phyloP scores from a whole-genome alignment of 2,797 vertebrate genomes.

The Enteromius viviparus region DNA sequence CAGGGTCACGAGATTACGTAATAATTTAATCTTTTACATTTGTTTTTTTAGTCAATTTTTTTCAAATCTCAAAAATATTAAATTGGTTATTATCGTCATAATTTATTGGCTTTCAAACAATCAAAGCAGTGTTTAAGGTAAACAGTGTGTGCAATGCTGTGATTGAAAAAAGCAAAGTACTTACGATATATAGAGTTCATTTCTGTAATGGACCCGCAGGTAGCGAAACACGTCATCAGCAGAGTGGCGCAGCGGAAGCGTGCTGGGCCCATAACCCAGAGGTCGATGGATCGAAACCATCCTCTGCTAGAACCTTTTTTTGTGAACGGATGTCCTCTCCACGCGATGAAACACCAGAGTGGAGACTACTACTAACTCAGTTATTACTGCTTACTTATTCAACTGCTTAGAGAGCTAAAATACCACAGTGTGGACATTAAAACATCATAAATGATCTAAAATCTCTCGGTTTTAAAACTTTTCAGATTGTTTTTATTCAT shows the following conservation, averaged over 20 bases:
- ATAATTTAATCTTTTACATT: not conserved
- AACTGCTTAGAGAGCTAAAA: not conserved
- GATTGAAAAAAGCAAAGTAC: not conserved
- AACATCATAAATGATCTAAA: not conserved
- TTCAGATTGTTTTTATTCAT: too few relatives aligned
- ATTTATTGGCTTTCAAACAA: not conserved
- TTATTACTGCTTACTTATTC: not conserved
- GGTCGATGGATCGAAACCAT: conserved; percentile 83
- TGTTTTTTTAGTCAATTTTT: not conserved
- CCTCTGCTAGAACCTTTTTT: conserved; percentile 69
- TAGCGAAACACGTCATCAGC: conserved; percentile 40
- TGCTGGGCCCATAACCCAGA: conserved; percentile 84
- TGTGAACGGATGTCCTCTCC: too few relatives aligned
- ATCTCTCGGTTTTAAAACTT: too few relatives aligned
- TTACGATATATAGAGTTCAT: too few relatives aligned
- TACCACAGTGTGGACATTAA: not conserved
- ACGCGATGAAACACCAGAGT: too few relatives aligned
- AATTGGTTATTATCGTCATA: not conserved
- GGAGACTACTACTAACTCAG: too few relatives aligned
- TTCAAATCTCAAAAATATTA: not conserved
- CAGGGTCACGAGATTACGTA: not conserved
- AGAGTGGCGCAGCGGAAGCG: conserved; percentile 84
- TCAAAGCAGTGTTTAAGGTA: not conserved
- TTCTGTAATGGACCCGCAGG: too few relatives aligned
- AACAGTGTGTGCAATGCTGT: not conserved